These are phyloP conservation scores for Microplitis deprimator DNA, from an alignment of 2,888 invertebrate genomes.

Conservation along the genomic window DNA sequence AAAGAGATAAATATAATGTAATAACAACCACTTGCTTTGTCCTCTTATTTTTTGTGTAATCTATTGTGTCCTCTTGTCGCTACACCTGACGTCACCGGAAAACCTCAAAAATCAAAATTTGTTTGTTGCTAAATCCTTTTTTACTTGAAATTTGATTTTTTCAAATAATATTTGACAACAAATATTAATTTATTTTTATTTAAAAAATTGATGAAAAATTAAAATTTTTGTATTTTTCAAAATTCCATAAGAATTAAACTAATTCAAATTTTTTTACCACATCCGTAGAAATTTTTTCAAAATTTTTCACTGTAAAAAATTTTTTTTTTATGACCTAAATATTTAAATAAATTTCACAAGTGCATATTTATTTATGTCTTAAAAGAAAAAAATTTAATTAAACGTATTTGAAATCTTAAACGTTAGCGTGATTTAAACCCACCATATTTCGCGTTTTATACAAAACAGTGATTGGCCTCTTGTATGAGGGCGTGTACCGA, in stretches of 20 bases:
- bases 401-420: neutral
- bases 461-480: conserved; percentile 31
- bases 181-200: no score
- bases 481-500: conserved; percentile 39
- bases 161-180: no score
- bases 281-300: no score
- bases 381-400: neutral
- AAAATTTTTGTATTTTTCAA: no score
- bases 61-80: neutral
- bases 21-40: conserved; percentile 40
- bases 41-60: conserved; percentile 33
- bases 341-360: no score
- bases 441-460: conserved; percentile 16
- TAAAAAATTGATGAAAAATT: no score
- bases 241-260: no score
- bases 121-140: conserved; percentile 6
- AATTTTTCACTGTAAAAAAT: no score
- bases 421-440: conserved; percentile 6
- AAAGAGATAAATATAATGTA: conserved; percentile 37
- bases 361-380: no score
- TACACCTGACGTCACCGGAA: conserved; percentile 45
- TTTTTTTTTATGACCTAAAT: no score
- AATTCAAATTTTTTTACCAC: no score
- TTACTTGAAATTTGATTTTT: neutral
- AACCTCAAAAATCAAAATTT: conserved; percentile 24